phyloP scores from a whole-genome alignment of 2,888 invertebrate species.

The Dryomyza anilis region DNA sequence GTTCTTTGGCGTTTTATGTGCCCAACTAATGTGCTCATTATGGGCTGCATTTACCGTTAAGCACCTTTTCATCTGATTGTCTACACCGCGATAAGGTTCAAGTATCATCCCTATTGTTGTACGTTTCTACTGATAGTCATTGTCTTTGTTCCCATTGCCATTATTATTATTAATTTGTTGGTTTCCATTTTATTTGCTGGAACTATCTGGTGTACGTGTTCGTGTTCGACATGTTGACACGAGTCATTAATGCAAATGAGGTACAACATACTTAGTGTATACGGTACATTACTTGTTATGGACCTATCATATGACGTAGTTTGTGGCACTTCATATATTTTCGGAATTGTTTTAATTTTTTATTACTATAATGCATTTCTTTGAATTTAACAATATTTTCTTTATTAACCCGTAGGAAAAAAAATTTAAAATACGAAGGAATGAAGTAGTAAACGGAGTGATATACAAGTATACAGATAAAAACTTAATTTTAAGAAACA shows the following conservation, averaged over 20 bases:
- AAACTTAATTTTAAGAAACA: too few relatives aligned
- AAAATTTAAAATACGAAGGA: too few relatives aligned
- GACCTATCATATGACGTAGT: not conserved
- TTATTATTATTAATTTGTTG: not conserved
- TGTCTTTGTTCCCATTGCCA: not conserved
- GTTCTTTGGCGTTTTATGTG: slow-evolving; percentile 39
- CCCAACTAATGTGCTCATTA: slow-evolving; percentile 42
- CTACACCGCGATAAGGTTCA: not conserved
- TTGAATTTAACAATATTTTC: too few relatives aligned
- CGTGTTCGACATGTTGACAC: not conserved
- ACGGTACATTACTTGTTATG: not conserved
- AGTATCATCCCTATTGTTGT: not conserved
- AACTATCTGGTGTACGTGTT: not conserved
- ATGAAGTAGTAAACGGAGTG: too few relatives aligned
- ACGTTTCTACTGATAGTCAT: not conserved
- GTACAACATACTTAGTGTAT: not conserved
- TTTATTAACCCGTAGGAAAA: too few relatives aligned
- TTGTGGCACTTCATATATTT: not conserved
- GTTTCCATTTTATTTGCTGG: not conserved
- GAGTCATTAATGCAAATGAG: not conserved
- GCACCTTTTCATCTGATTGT: slow-evolving; percentile 34
- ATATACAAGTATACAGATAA: too few relatives aligned
- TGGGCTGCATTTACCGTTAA: slow-evolving; percentile 40
- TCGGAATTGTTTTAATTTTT: not conserved
- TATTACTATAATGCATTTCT: too few relatives aligned